Evolutionary conservation across 2,888 invertebrate genomes (phyloP), one percentile per base, ranked within the genome.

Genomic region (Andrena praecox): DNA sequence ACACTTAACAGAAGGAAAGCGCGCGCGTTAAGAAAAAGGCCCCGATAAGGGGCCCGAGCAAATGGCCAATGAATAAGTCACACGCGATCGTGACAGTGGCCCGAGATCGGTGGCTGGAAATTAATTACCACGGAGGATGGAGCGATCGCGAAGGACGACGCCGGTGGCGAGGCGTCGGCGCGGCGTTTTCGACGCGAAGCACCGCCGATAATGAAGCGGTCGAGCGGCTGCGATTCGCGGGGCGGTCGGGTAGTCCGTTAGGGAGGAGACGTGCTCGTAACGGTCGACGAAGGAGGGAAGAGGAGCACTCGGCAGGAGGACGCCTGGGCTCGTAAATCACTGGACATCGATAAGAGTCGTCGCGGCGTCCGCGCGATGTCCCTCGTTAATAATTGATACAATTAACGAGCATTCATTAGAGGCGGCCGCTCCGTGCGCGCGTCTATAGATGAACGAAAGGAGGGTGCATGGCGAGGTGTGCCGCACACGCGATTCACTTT

Each of bases 381-480:
- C 91, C 90, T 91, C 91, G 91, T 92, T 92, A 91, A 93, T 92
- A 92, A 92, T 92, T 92, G 91, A 93, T 92, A 92, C 92, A 93
- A 93, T 93, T 93, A 93, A 92, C 90, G 89, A 87, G 85, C 91
- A 91, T 92, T 93, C 91, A 91, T 93, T 92, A 92, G 84, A 90
- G 88, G 82, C 79, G 42, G 81, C 87, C 87, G 86, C 85, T 79
- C 12, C 67, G 84, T 78, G 60, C 59, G 67, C 66, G 73, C 62
- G 63, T 31, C 48, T 77, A 76, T 67, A 62, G 76, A 62, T 27
- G 35, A 10, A 66, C 52, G 54, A 50, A 56, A 67, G 64, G 84
- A 35, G 77, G 54, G 71, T 59, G 77, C 73, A 50, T 16, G n/a
- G 60, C 70, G 60, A 54, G 60, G 59, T 78, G 62, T 29, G 33